phyloP scores from a whole-genome alignment of 2,888 invertebrate species.

The Philereme transversata region DNA sequence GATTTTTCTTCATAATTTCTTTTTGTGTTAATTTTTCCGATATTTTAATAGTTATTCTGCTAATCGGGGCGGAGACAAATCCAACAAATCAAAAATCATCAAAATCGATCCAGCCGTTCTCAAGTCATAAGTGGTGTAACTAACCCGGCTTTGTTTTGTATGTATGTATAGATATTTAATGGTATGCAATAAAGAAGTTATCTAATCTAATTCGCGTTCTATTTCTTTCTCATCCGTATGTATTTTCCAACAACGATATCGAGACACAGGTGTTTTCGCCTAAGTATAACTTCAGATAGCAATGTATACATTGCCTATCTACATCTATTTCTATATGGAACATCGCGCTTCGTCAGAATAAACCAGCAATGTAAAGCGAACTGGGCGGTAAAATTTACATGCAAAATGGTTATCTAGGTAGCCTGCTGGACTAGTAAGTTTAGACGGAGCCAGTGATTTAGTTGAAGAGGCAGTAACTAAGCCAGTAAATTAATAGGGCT shows the following conservation, averaged over 20 bases:
- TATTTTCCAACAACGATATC: constrained; percentile 16
- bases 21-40: too few species aligned
- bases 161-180: too few species aligned
- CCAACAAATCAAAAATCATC: too few species aligned
- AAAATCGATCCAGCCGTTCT: too few species aligned
- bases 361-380: constrained; percentile 40
- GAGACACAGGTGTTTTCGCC: constrained; percentile 25
- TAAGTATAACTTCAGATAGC: constrained; percentile 30
- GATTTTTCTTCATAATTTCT: too few species aligned
- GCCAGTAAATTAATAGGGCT: too few species aligned
- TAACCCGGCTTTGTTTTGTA: too few species aligned
- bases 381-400: constrained; percentile 48
- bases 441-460: constrained; percentile 15
- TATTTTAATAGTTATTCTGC: too few species aligned
- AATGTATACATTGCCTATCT: constrained; percentile 40
- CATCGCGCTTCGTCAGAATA: constrained; percentile 26
- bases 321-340: constrained; percentile 28
- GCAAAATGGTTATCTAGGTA: constrained; percentile 42
- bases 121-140: too few species aligned
- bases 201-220: too few species aligned
- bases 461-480: not conserved
- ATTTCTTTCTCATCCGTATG: constrained; percentile 9
- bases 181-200: too few species aligned
- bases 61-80: too few species aligned
- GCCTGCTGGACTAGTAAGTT: constrained; percentile 20